phyloP scores from a whole-genome alignment of 2,888 invertebrate genomes.

The Volucella inanis region DNA sequence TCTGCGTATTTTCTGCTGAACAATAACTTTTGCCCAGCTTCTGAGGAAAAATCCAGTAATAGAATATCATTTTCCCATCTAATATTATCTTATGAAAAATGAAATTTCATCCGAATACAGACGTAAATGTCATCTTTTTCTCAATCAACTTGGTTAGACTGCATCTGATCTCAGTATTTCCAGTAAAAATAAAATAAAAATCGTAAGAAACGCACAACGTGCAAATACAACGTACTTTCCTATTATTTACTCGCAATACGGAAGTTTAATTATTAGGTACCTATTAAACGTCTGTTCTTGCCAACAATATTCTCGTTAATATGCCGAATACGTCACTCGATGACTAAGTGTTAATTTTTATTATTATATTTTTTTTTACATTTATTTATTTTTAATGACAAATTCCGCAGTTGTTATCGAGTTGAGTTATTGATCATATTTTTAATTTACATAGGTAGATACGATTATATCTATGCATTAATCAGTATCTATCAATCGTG shows the following conservation, averaged over 20 bases:
- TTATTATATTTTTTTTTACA: not conserved
- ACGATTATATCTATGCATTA: constrained; percentile 9
- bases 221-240: too few relatives aligned
- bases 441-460: constrained; percentile 31
- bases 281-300: constrained; percentile 31
- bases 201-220: too few relatives aligned
- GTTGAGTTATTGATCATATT: constrained; percentile 37
- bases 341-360: constrained; percentile 45
- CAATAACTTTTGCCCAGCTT: too few relatives aligned
- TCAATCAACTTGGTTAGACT: too few relatives aligned
- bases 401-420: constrained; percentile 43
- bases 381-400: constrained; percentile 26
- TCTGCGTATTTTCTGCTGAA: too few relatives aligned
- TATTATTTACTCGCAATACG: constrained; percentile 39
- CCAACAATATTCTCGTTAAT: constrained; percentile 29
- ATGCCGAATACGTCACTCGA: constrained; percentile 56
- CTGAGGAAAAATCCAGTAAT: too few relatives aligned
- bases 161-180: too few relatives aligned
- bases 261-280: constrained; percentile 60
- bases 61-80: too few relatives aligned
- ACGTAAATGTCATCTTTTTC: too few relatives aligned
- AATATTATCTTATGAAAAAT: too few relatives aligned
- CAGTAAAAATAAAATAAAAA: too few relatives aligned
- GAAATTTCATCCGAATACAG: too few relatives aligned
- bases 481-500: constrained; percentile 33